Evolutionary conservation across 2,888 invertebrate genomes (phyloP), one percentile per base, ranked within the genome.

Genomic region (Lamellibrachia satsuma): DNA sequence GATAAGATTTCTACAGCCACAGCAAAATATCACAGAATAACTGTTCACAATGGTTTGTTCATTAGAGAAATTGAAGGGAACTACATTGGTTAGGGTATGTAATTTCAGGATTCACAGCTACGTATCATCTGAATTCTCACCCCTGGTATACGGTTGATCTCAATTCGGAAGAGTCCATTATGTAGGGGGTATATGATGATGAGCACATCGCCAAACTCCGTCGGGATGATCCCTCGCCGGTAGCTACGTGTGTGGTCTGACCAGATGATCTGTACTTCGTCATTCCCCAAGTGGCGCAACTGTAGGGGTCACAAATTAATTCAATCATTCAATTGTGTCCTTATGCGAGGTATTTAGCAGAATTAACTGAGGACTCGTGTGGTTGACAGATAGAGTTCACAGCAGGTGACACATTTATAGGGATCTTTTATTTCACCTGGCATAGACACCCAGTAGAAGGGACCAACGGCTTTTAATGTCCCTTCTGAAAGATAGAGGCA

Each of bases 261-360:
- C 99, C 99, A 99, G 57, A 99, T 99, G 94, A 99, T 99, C 96
- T 99, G 99, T 93, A 99, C 98, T 97, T 99, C 99, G 97, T 99
- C 99, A 97, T 99, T 99, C 91, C 99, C 99, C 94, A 99, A 97
- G 97, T 99, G 99, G 6, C 99, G 97, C 22, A 99, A 98, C 98
- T 75, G 75, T 39, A 39, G 52, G 11, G 60, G 11, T n/a, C 90
- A 60, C 15, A 91, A 1, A 91, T 75, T 22, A 52, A 93, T 39
- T 39, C 39, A 39, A 39, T 39, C 39, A 39, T 39, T 39, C 39
- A 39, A 39, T 1, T 39, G 39, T 39, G 39, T 39, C 39, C 39
- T 39, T 0, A 39, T 0, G 39, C 39, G 39, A 39, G 39, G 39
- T 39, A 39, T 39, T 39, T 39, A 1, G 39, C 39, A 39, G 39